Percentiles rank a stretch among this genome's conserved stretches.
phyloP scores from a whole-genome alignment of 2,888 invertebrate species.

The Drosophila mulleri region DNA sequence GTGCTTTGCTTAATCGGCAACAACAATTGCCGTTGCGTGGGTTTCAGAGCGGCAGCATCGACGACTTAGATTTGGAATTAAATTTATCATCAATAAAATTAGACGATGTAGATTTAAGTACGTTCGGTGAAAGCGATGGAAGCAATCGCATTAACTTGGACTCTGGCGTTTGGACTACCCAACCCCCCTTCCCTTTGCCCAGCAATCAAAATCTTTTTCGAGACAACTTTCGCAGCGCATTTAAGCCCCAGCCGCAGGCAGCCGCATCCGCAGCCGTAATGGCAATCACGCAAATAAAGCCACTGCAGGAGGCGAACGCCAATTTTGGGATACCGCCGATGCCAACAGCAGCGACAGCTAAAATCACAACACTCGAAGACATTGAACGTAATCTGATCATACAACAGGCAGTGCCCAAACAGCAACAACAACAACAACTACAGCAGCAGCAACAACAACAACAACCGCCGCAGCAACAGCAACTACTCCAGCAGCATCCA shows the following conservation, averaged over 20 bases:
- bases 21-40: slow-evolving; percentile 20
- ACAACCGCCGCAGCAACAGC: no score
- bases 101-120: slow-evolving; percentile 83
- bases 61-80: slow-evolving; percentile 84
- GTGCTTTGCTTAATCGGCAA: slow-evolving; percentile 34
- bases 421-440: slow-evolving; percentile 48
- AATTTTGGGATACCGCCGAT: slow-evolving; percentile 66
- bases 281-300: slow-evolving; percentile 44
- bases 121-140: slow-evolving; percentile 80
- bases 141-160: slow-evolving; percentile 79
- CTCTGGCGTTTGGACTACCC: slow-evolving; percentile 86
- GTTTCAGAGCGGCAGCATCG: slow-evolving; percentile 60
- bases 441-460: no score
- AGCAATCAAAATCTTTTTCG: slow-evolving; percentile 79
- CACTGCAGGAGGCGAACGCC: slow-evolving; percentile 53
- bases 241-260: slow-evolving; percentile 63
- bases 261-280: slow-evolving; percentile 3
- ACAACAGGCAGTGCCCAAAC: slow-evolving; percentile 81
- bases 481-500: slow-evolving; percentile 20
- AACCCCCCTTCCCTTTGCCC: slow-evolving; percentile 45
- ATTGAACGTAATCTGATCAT: slow-evolving; percentile 84
- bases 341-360: slow-evolving; percentile 63
- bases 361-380: slow-evolving; percentile 84
- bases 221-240: slow-evolving; percentile 77
- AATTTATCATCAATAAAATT: slow-evolving; percentile 83